Conservation (phyloP, 2,113 vertebrate genomes). For the Sturnira hondurensis region DNA sequence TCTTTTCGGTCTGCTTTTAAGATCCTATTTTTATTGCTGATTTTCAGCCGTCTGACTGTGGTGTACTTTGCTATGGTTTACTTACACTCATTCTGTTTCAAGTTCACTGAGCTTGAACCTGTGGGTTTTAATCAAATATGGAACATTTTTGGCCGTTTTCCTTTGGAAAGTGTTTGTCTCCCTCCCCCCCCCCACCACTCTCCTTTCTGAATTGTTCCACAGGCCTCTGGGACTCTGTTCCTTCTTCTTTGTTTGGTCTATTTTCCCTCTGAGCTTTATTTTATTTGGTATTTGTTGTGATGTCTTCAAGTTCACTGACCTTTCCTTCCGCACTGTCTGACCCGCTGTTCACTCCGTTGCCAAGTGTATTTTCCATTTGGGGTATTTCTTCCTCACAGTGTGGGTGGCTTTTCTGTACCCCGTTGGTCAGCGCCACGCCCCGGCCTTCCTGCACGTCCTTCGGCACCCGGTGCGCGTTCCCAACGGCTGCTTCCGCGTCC, state of each 20-base stretch:
- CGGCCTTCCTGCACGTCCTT: not conserved
- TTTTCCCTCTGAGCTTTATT: not conserved
- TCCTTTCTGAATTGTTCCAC: not conserved
- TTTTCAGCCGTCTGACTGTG: not conserved
- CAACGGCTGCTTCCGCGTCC: not conserved
- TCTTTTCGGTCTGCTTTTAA: not conserved
- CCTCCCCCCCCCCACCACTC: not conserved
- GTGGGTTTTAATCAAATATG: not conserved
- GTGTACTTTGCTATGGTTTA: not conserved
- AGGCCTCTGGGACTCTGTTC: not conserved
- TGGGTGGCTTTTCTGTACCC: not conserved
- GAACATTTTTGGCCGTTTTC: not conserved
- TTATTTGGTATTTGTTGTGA: too few species aligned
- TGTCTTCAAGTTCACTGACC: not conserved
- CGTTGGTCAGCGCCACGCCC: not conserved
- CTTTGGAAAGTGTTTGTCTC: not conserved
- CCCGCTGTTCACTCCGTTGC: not conserved
- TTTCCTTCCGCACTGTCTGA: not conserved
- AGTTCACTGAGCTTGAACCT: not conserved
- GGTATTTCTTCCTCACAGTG: not conserved
- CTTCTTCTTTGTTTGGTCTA: not conserved
- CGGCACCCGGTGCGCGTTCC: not conserved
- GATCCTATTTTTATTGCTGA: not conserved
- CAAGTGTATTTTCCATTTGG: not conserved
- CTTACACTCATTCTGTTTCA: not conserved